Evolutionary conservation across 1,140 invertebrate genomes (phyloP).

Genomic region (Forficula auricularia): DNA sequence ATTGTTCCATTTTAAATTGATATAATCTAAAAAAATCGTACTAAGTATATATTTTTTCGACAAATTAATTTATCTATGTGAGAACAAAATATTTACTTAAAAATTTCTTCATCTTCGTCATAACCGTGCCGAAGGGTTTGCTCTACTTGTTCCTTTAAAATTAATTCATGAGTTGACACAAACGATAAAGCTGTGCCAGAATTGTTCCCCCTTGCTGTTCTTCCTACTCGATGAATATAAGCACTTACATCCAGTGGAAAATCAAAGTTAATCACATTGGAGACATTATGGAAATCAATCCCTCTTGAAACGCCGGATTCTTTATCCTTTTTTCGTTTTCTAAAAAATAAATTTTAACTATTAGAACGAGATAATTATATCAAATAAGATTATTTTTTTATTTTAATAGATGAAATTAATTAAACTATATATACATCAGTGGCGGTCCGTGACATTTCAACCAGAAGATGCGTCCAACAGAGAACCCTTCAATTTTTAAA

Average conservation of each 20-base stretch:
- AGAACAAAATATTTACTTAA: slow-evolving; percentile 22
- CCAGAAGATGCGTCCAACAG: too few relatives aligned
- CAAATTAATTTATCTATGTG: background rate
- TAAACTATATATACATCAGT: too few relatives aligned
- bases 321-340: slow-evolving; percentile 64
- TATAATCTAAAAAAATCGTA: slow-evolving; percentile 64
- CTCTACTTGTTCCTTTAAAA: slow-evolving; percentile 59
- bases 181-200: slow-evolving; percentile 88
- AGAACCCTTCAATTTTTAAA: too few relatives aligned
- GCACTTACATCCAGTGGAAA: slow-evolving; percentile 74
- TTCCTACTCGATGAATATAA: slow-evolving; percentile 86
- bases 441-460: too few relatives aligned
- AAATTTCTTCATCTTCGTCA: slow-evolving; percentile 26
- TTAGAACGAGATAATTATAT: slow-evolving; percentile 4
- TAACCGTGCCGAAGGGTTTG: slow-evolving; percentile 45
- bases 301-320: slow-evolving; percentile 90
- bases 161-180: slow-evolving; percentile 63
- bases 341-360: slow-evolving; percentile 4
- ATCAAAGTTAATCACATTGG: slow-evolving; percentile 97
- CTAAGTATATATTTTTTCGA: background rate
- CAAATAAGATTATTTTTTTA: slow-evolving; percentile 2
- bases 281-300: slow-evolving; percentile 94
- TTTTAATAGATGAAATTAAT: too few relatives aligned
- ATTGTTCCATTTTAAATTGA: slow-evolving; percentile 84
- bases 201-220: slow-evolving; percentile 85